Conservation (phyloP, 2,113 vertebrate genomes). For the Equus przewalskii region DNA sequence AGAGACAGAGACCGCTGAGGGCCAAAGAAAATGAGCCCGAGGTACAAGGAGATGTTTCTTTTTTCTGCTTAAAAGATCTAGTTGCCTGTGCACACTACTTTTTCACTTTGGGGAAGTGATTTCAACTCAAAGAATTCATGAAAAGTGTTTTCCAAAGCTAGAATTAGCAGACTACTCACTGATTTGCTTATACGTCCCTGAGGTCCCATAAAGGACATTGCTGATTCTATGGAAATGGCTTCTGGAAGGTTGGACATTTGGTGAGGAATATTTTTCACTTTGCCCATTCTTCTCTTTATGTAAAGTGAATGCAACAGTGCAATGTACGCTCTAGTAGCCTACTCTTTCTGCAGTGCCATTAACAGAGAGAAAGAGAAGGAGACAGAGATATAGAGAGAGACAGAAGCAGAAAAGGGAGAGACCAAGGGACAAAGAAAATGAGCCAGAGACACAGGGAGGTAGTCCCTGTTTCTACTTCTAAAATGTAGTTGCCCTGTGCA, state of each 20-base stretch:
- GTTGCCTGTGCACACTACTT: background rate
- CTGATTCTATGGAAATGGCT: slow-evolving; percentile 70
- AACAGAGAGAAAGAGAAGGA: background rate
- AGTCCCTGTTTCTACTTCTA: background rate
- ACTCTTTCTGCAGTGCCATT: background rate
- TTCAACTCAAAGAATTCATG: slow-evolving; percentile 68
- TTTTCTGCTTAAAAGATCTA: background rate
- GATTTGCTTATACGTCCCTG: slow-evolving; percentile 45
- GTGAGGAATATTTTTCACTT: slow-evolving; percentile 13
- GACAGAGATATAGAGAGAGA: background rate
- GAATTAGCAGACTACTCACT: slow-evolving; percentile 42
- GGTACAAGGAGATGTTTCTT: background rate
- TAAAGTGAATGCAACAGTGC: background rate
- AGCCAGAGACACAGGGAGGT: background rate
- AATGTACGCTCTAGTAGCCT: background rate
- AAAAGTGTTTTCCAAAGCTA: slow-evolving; percentile 59
- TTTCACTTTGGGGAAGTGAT: slow-evolving; percentile 50
- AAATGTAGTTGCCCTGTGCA: background rate
- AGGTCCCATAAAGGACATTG: slow-evolving; percentile 36
- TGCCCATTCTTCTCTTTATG: background rate
- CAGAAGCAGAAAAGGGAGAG: background rate
- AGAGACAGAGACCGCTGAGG: background rate
- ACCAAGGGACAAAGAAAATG: background rate
- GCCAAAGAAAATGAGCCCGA: slow-evolving; percentile 7
- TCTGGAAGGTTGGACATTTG: slow-evolving; percentile 47